Evolutionary conservation across 2,888 invertebrate species (phyloP).

Genomic region (Pyrgus malvae): DNA sequence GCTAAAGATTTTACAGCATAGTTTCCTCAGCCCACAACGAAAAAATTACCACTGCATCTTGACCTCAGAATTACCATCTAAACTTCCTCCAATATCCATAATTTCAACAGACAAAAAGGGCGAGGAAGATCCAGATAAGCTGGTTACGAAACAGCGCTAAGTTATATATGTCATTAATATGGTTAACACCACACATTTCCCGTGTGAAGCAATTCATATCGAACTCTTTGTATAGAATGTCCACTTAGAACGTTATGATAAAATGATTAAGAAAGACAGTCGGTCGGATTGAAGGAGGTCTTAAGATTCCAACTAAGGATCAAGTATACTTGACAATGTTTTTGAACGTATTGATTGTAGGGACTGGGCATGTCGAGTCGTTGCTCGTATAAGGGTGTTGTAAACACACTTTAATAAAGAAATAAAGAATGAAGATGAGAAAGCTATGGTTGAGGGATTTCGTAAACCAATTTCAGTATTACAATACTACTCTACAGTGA

Average conservation of each 20-base stretch:
- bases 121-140: constrained; percentile 26
- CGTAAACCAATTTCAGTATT: no score
- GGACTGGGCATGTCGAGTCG: not conserved
- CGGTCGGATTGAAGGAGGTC: constrained; percentile 15
- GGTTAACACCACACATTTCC: constrained; percentile 66
- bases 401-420: not conserved
- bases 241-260: constrained; percentile 36
- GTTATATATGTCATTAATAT: constrained; percentile 63
- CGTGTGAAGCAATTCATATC: constrained; percentile 59
- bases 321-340: not conserved
- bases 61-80: constrained; percentile 32
- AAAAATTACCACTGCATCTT: constrained; percentile 38
- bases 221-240: constrained; percentile 30
- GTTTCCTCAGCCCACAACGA: constrained; percentile 40
- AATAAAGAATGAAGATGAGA: not conserved
- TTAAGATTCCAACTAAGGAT: constrained; percentile 8
- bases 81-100: not conserved
- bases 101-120: not conserved
- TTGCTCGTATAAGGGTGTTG: not conserved
- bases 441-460: not conserved
- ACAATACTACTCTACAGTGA: no score
- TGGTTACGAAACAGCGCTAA: constrained; percentile 51
- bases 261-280: constrained; percentile 28
- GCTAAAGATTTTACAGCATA: constrained; percentile 47
- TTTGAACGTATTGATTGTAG: constrained; percentile 8